Percentiles rank a stretch among this genome's conserved stretches.
These are phyloP conservation scores for Plebejus argus DNA, from an alignment of 2,888 invertebrate genomes.

Conservation along the genomic window DNA sequence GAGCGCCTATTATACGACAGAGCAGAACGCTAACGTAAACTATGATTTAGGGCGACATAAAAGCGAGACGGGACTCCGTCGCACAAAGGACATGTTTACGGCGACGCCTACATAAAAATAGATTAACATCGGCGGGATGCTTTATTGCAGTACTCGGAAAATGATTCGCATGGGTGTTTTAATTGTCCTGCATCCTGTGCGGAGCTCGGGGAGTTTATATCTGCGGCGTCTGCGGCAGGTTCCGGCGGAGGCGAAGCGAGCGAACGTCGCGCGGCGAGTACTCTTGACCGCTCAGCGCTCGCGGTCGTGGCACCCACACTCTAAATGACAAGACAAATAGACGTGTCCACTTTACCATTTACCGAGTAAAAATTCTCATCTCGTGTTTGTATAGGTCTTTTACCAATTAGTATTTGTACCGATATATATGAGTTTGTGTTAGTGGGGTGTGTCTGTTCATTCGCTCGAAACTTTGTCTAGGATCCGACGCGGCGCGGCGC, in stretches of 20 bases:
- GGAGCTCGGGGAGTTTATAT: not conserved
- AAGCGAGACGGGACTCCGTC: slow-evolving; percentile 48
- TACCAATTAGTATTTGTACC: slow-evolving; percentile 80
- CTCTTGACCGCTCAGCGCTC: slow-evolving; percentile 56
- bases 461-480: slow-evolving; percentile 60
- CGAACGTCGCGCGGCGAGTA: slow-evolving; percentile 49
- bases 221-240: not conserved
- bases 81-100: slow-evolving; percentile 37
- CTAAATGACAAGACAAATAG: slow-evolving; percentile 78
- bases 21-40: slow-evolving; percentile 38
- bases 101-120: slow-evolving; percentile 32
- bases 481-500: slow-evolving; percentile 55
- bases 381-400: slow-evolving; percentile 78
- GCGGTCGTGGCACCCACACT: slow-evolving; percentile 74
- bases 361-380: slow-evolving; percentile 77
- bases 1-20: slow-evolving; percentile 28
- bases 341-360: slow-evolving; percentile 78
- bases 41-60: slow-evolving; percentile 53
- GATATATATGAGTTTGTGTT: slow-evolving; percentile 66
- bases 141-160: slow-evolving; percentile 20
- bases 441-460: slow-evolving; percentile 61
- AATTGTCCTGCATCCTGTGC: slow-evolving; percentile 26
- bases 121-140: slow-evolving; percentile 31
- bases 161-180: slow-evolving; percentile 33
- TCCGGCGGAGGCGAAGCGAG: slow-evolving; percentile 35